Evolutionary conservation across 2,113 vertebrate genomes (phyloP).

Genomic region (Puma concolor): DNA sequence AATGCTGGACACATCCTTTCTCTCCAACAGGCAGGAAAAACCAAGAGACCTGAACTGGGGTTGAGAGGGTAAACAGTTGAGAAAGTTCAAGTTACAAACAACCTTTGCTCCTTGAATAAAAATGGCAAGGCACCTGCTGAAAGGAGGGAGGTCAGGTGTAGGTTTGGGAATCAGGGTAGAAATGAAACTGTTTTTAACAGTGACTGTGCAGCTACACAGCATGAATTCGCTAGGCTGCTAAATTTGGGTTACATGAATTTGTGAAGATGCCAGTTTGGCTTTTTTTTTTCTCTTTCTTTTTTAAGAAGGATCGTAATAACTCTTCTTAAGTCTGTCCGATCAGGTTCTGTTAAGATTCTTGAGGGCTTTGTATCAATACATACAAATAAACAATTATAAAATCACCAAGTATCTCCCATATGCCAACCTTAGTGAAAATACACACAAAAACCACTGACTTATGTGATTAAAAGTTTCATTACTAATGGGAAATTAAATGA

Average conservation of each 20-base stretch:
- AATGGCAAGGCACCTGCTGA: background rate
- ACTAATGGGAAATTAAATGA: constrained; percentile 53
- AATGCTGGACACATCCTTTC: background rate
- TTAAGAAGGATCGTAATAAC: background rate
- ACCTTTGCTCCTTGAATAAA: background rate
- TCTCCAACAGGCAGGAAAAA: background rate
- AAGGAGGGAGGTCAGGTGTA: background rate
- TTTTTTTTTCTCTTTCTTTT: background rate
- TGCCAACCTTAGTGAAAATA: background rate
- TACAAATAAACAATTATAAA: constrained; percentile 28
- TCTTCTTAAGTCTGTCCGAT: background rate
- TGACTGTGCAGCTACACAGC: background rate
- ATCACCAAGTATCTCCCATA: background rate
- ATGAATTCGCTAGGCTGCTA: background rate
- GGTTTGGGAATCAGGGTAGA: background rate
- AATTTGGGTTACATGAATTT: background rate
- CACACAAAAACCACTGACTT: background rate
- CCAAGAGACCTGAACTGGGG: background rate
- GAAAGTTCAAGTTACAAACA: background rate
- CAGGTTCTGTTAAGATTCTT: background rate
- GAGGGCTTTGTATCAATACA: background rate
- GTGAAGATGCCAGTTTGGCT: background rate
- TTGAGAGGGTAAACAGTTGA: background rate
- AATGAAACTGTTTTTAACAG: background rate
- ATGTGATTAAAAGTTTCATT: constrained; percentile 55